These are phyloP conservation scores for Eulemur macaco DNA, from an alignment of 2,113 vertebrate genomes.

Conservation along the genomic window DNA sequence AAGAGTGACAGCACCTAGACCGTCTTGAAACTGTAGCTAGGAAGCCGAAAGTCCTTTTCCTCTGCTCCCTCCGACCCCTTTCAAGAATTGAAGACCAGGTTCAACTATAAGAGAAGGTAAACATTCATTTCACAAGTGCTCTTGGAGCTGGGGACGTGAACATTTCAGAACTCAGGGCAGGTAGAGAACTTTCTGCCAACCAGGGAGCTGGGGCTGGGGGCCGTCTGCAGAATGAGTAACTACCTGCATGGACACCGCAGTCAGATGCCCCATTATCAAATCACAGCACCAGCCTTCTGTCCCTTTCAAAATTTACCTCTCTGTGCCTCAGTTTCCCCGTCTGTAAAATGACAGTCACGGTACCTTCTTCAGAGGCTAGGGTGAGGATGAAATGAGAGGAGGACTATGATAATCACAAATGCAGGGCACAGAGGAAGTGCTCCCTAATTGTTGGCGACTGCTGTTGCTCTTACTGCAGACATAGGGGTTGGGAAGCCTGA, in stretches of 20 bases:
- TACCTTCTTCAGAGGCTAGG: background rate
- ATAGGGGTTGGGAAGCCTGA: background rate
- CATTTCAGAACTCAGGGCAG: background rate
- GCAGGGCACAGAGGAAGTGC: background rate
- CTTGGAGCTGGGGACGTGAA: background rate
- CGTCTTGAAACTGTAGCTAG: background rate
- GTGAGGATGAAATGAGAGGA: background rate
- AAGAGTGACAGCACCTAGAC: background rate
- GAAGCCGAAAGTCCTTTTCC: background rate
- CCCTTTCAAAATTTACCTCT: background rate
- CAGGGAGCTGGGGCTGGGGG: background rate
- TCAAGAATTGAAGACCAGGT: background rate
- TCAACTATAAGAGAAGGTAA: background rate
- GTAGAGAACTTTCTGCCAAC: background rate
- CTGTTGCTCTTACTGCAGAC: background rate
- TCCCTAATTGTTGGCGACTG: fast-evolving
- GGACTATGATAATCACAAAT: fast-evolving
- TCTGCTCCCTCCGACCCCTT: background rate
- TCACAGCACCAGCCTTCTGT: background rate
- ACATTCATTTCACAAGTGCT: background rate
- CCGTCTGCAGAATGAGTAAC: background rate
- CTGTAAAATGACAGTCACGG: background rate
- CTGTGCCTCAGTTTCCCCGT: background rate
- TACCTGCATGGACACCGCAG: fast-evolving
- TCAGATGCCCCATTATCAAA: background rate